Base-by-base conservation (phyloP, 2,888 invertebrate species). In the Dilophus febrilis region DNA sequence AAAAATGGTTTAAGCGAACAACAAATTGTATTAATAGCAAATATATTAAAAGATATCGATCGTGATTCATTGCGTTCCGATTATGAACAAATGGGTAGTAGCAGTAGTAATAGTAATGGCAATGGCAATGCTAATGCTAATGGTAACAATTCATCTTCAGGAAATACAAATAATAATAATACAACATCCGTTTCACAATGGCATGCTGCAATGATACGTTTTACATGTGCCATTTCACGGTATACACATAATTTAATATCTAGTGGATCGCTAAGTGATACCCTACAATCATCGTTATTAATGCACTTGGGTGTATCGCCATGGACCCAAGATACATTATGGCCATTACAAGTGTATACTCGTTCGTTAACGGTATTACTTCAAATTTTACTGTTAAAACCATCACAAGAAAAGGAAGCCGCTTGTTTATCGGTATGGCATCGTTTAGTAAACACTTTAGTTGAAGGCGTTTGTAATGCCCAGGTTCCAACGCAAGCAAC, bases 361-460 rank as follows among this genome's bases (percentile, higher is more conserved):
- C 75, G 92, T 60, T 88, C 74, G 42, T 71, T 74, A 50, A 84
- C 72, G 46, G 86, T 77, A 52, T 71, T 94, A 17, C 87, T 90
- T 14, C 86, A 92, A 63, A 79, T 87, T 52, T 65, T 92, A 27
- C 60, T 92, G 14, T 65, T 79, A 47, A 81, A 86, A 55, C 72
- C 82, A 11, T 79, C 83, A 43, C 76, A 80, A 37, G 88, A 90
- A 52, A 84, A 87, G 50, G 92, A 94, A 66, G 79, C 82, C 26
- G 79, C 83, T 19, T 88, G 91, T 48, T 77, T 91, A 31, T 79
- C 82, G 38, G 88, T 94, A 56, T 92, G 94, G 90, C 83, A 86
- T 57, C 74, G 87, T 54, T 68, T 92, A 14, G 76, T 94, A 10
- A 83, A 84, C 52, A 90, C 91, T 0, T 65, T 95, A 41, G 85